Percentiles rank a stretch among this genome's conserved stretches.
Evolutionary conservation across 2,888 invertebrate species (phyloP).

Genomic region (Zootermopsis nevadensis): DNA sequence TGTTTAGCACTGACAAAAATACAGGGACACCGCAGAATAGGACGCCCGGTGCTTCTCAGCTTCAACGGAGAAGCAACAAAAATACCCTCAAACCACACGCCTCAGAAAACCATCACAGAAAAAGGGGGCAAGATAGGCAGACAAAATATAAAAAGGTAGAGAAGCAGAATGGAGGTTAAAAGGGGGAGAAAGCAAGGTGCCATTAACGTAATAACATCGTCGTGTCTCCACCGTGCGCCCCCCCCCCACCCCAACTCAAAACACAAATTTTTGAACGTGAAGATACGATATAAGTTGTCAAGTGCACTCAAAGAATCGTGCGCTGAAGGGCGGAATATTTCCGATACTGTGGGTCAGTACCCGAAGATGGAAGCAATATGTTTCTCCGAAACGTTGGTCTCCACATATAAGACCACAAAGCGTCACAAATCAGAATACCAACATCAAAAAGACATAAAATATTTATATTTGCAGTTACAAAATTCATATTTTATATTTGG

Average conservation of each 20-base stretch:
- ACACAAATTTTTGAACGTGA: not conserved
- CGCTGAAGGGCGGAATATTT: no score
- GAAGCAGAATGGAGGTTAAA: not conserved
- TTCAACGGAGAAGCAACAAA: not conserved
- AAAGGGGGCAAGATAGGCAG: slow-evolving; percentile 1
- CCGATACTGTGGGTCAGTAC: no score
- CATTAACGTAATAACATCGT: slow-evolving; percentile 24
- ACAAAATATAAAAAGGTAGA: not conserved
- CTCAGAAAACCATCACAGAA: not conserved
- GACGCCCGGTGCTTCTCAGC: not conserved
- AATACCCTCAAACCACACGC: not conserved
- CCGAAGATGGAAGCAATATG: no score
- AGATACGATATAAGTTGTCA: not conserved
- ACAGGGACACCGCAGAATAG: not conserved
- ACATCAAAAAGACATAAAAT: no score
- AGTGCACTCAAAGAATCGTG: not conserved
- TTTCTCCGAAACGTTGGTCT: no score
- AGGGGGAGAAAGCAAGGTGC: not conserved
- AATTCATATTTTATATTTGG: no score
- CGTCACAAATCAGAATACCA: no score
- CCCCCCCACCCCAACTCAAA: no score
- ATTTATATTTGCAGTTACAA: no score
- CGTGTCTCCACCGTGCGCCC: not conserved
- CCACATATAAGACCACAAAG: no score
- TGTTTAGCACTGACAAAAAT: not conserved